Conservation (phyloP, 2,888 invertebrate genomes). For the Molanna angustata region DNA sequence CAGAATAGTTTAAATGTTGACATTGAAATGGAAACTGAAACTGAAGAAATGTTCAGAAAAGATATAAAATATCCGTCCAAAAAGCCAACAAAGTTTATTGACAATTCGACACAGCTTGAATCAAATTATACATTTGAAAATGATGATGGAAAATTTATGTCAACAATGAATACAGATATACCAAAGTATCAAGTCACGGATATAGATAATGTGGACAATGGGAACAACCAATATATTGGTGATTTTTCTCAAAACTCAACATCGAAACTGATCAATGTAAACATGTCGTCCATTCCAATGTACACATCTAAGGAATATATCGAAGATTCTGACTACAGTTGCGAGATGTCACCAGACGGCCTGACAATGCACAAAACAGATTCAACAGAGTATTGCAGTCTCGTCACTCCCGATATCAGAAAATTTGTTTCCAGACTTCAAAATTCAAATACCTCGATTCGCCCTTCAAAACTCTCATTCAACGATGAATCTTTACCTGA, state of each 20-base stretch:
- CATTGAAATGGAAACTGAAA: too few species aligned
- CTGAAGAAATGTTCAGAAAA: too few species aligned
- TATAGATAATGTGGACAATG: constrained; percentile 18
- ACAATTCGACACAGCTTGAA: too few species aligned
- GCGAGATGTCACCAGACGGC: constrained; percentile 1
- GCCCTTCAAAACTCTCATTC: constrained; percentile 13
- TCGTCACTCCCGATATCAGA: constrained; percentile 45
- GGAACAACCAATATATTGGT: too few species aligned
- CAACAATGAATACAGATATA: too few species aligned
- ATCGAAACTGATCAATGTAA: constrained; percentile 3
- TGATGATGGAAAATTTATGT: too few species aligned
- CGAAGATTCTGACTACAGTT: constrained; percentile 3
- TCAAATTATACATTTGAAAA: too few species aligned
- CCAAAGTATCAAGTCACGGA: constrained; percentile 26
- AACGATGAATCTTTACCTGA: constrained; percentile 31
- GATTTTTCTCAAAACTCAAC: constrained; percentile 3
- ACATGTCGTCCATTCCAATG: constrained; percentile 1
- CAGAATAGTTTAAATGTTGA: too few species aligned
- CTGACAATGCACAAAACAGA: constrained; percentile 45
- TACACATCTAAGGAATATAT: constrained; percentile 4
- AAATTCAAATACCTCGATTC: not conserved
- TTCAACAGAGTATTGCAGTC: constrained; percentile 53
- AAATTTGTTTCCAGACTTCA: constrained; percentile 12
- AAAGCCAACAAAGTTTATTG: too few species aligned
- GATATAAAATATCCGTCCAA: too few species aligned